Evolutionary conservation across 2,888 invertebrate species (phyloP).

Genomic region (Spisula subtruncata): DNA sequence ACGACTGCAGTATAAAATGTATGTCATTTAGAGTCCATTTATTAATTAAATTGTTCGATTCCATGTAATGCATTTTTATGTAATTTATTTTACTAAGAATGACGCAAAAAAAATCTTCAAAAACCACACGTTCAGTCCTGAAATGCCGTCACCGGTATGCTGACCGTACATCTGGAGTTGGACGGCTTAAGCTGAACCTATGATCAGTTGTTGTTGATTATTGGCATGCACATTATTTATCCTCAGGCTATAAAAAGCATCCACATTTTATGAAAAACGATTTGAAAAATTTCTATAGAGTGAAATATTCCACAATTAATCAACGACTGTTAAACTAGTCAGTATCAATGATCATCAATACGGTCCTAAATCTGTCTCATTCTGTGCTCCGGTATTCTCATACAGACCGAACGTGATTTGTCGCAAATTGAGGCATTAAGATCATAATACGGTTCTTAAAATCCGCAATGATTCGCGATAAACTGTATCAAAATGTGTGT

Average conservation of each 20-base stretch:
- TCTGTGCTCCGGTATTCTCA: constrained; percentile 34
- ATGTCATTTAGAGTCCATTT: too few species aligned
- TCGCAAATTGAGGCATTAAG: constrained; percentile 72
- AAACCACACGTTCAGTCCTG: too few species aligned
- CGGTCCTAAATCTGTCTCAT: neutral
- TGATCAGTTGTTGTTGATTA: neutral
- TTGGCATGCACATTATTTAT: neutral
- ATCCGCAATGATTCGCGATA: constrained; percentile 49
- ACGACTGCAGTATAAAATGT: too few species aligned
- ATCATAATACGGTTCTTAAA: constrained; percentile 62
- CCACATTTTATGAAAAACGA: constrained; percentile 12
- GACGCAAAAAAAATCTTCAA: too few species aligned
- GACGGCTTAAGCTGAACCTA: too few species aligned
- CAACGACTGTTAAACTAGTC: neutral
- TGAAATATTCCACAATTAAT: constrained; percentile 10
- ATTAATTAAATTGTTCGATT: too few species aligned
- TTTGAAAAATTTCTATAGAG: neutral
- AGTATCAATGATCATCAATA: constrained; percentile 19
- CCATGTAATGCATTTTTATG: too few species aligned
- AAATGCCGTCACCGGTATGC: too few species aligned
- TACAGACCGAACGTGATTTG: constrained; percentile 65
- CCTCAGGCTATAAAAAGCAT: neutral
- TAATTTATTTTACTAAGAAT: too few species aligned
- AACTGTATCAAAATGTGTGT: constrained; percentile 73
- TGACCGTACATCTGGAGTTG: too few species aligned